phyloP scores from a whole-genome alignment of 2,113 vertebrate genomes.

The Hylia prasina region DNA sequence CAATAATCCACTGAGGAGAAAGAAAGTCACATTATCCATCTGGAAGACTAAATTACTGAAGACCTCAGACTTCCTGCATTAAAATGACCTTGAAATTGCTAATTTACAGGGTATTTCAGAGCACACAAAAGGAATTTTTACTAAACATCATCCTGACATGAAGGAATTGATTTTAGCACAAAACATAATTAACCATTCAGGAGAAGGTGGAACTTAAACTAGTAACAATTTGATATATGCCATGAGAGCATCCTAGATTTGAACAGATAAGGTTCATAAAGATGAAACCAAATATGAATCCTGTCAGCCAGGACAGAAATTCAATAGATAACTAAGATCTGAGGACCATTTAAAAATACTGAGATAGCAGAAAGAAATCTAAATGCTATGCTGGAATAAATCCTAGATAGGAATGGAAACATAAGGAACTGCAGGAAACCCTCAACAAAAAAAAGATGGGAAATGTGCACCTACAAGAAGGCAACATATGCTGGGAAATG shows the following conservation, averaged over 20 bases:
- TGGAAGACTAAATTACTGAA: not conserved
- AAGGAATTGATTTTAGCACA: not conserved
- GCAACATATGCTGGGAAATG: not conserved
- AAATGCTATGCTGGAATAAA: not conserved
- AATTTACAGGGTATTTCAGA: not conserved
- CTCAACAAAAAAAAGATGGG: not conserved
- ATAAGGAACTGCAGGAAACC: not conserved
- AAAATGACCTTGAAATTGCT: constrained; percentile 7
- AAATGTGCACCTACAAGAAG: not conserved
- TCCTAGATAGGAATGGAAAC: not conserved
- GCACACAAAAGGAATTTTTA: not conserved
- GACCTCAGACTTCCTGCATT: not conserved
- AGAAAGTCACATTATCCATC: not conserved
- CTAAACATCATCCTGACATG: not conserved
- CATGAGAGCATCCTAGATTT: not conserved
- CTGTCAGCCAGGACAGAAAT: not conserved
- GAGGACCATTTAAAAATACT: not conserved
- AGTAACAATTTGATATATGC: not conserved
- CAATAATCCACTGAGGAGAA: not conserved
- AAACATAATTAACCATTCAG: not conserved
- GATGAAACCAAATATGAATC: not conserved
- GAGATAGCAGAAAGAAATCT: not conserved
- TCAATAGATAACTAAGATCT: not conserved
- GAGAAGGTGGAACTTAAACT: not conserved
- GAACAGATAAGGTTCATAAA: not conserved